Conservation (phyloP, 2,797 vertebrate genomes). For the Anguilla pacifica region DNA sequence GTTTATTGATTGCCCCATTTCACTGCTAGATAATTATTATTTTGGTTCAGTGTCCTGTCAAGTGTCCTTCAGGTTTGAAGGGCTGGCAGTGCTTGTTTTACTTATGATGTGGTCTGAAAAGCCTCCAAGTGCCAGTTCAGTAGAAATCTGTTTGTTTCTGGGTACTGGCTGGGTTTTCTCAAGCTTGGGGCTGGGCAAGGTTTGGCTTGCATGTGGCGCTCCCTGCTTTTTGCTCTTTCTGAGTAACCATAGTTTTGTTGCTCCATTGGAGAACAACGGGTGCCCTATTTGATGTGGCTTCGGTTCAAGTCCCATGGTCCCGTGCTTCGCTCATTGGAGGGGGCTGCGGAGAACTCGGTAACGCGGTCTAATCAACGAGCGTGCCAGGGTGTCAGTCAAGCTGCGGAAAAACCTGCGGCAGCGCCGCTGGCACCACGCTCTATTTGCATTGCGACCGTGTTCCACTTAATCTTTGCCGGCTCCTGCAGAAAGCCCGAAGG, state of each 20-base stretch:
- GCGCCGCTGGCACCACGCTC: not conserved
- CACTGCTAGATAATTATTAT: conserved; percentile 44
- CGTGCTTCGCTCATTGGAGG: conserved; percentile 49
- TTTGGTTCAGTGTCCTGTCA: conserved; percentile 38
- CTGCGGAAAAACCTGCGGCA: not conserved
- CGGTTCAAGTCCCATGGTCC: conserved; percentile 60
- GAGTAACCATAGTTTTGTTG: conserved; percentile 47
- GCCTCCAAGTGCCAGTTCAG: not conserved
- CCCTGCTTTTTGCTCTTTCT: conserved; percentile 34
- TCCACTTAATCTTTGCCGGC: not conserved
- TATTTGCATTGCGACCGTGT: not conserved
- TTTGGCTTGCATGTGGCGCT: conserved; percentile 10
- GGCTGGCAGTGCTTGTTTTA: conserved; percentile 19
- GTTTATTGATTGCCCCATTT: conserved; percentile 45
- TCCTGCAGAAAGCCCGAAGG: not conserved
- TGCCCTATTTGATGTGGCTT: conserved; percentile 60
- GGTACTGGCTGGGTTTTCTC: conserved; percentile 15
- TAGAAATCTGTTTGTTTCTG: conserved; percentile 27
- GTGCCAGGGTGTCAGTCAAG: not conserved
- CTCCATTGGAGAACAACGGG: conserved; percentile 62
- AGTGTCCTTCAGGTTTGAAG: conserved; percentile 20
- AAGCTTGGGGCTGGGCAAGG: conserved; percentile 19
- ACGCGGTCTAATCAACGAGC: not conserved
- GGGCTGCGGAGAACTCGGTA: conserved; percentile 52
- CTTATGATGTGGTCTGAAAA: conserved; percentile 30